Percentiles rank a stretch among this genome's conserved stretches.
phyloP scores from a whole-genome alignment of 2,113 vertebrate species.

The Pycnonotus jocosus region DNA sequence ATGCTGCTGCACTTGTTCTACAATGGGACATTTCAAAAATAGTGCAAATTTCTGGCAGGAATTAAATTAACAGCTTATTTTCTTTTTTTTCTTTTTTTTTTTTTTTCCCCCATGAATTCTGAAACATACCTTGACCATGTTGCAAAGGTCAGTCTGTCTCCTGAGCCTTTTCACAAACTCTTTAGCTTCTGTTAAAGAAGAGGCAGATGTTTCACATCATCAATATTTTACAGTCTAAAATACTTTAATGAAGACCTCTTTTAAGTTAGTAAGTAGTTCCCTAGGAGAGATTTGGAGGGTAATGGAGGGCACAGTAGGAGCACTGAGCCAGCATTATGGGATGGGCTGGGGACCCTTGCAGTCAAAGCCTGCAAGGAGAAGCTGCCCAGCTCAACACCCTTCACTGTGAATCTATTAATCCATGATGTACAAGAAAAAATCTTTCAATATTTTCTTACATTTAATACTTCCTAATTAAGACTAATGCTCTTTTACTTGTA shows the following conservation, averaged over 20 bases:
- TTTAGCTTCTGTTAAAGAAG: constrained; percentile 63
- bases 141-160: constrained; percentile 72
- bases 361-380: background rate
- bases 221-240: background rate
- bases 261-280: background rate
- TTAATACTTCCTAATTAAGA: background rate
- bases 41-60: background rate
- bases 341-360: background rate
- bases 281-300: background rate
- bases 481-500: background rate
- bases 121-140: constrained; percentile 66
- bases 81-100: background rate
- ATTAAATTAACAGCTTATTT: background rate
- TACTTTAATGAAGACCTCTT: background rate
- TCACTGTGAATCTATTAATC: background rate
- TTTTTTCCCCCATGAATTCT: background rate
- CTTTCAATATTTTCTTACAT: background rate
- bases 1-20: background rate
- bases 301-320: accelerated
- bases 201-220: background rate
- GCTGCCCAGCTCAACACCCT: background rate
- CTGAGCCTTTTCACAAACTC: constrained; percentile 66
- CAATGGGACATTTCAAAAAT: background rate
- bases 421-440: background rate
- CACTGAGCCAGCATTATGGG: background rate